Evolutionary conservation across 53 echinoderm and acorn worm genomes (phyloP), one percentile per base, ranked within the genome.

Genomic region (Astropecten irregularis): DNA sequence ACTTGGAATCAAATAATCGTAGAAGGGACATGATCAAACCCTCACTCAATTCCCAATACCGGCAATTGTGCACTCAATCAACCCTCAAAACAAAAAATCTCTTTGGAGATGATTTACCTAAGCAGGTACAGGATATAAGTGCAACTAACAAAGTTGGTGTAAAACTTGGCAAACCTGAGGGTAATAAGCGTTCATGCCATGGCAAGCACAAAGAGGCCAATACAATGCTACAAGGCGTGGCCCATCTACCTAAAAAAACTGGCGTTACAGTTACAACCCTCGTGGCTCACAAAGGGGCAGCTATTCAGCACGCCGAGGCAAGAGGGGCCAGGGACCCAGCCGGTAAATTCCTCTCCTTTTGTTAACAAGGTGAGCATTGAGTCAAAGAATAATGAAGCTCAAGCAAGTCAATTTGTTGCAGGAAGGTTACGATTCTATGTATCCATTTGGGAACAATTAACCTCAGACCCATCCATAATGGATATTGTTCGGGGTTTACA

Each of bases 401-500:
- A 61, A 61, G 61, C 61, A 61, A 61, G 6, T 18, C 61, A 11
- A 61, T 61, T 61, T 32, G 32, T 61, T 31, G 61, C 61, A 33
- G 61, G 61, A 29, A 61, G 61, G 33, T 29, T 61, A 9, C 29
- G 32, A 9, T 4, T 7, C 13, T 61, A 15, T 18, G 15, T 61
- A 1, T 33, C 61, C 29, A 11, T 9, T 19, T 61, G 61, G 61
- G 10, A 18, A 4, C 7, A 31, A 31, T 29, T 61, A 31, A 61
- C 61, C 3, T 61, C 61, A 61, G 58, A 58, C 32, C 61, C 61
- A 4, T 61, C 61, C 61, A 61, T 61, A 32, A 30, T 61, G 3
- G 61, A 61, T 33, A 61, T 61, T 31, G 61, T 61, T 31, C 61
- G 32, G 61, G 61, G 61, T 31, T 68, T 68, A 40, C 31, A 68